These are phyloP conservation scores for Ailurus styani DNA, from an alignment of 2,113 vertebrate genomes.

Conservation along the genomic window DNA sequence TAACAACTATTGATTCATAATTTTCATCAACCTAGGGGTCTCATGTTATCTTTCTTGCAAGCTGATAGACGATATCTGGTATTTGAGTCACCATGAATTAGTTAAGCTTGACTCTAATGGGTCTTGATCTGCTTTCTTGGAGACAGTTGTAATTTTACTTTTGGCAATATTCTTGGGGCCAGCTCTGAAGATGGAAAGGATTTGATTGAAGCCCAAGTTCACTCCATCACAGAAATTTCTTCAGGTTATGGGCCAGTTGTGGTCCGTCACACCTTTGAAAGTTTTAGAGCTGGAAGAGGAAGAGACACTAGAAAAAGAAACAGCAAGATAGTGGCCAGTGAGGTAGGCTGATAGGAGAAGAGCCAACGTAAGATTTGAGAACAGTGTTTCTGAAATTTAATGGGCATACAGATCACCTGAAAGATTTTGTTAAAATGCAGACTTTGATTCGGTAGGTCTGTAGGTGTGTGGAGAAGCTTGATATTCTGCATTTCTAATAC, in stretches of 20 bases:
- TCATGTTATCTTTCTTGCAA: background rate
- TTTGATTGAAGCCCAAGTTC: background rate
- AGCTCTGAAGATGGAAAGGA: background rate
- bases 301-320: background rate
- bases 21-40: background rate
- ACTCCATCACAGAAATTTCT: background rate
- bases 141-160: background rate
- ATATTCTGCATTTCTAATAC: background rate
- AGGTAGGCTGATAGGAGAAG: background rate
- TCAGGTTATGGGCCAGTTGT: background rate
- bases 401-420: background rate
- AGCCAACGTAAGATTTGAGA: background rate
- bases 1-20: background rate
- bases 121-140: background rate
- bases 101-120: background rate
- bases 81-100: background rate
- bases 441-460: background rate
- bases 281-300: background rate
- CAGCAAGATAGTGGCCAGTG: background rate
- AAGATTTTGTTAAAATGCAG: background rate
- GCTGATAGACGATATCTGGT: background rate
- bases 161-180: background rate
- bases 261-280: background rate
- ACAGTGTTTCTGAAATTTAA: conserved; percentile 31
- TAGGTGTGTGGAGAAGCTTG: background rate